Base-by-base conservation (phyloP, 2,888 invertebrate genomes). In the Cacoxenus indagator region DNA sequence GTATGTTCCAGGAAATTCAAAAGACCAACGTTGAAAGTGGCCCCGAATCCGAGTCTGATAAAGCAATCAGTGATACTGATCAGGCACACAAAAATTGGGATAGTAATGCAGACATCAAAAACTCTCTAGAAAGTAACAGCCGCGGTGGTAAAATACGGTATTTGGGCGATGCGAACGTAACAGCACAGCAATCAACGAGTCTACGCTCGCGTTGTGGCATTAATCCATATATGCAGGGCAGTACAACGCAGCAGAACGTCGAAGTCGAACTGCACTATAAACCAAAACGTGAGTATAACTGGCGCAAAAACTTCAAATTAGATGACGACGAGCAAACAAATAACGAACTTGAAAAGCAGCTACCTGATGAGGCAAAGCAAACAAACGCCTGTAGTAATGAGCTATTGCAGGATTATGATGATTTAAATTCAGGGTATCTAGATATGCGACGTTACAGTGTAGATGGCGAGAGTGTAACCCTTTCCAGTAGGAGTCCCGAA, bases 211-310 rank as follows among this genome's bases (percentile, higher is more conserved):
- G 87, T 1, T 87, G 87, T 55, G 88, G 88, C 0, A 85, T 85
- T 24, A 81, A 78, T 45, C 86, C 88, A 0, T 77, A 85, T 11
- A 68, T 85, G 5, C 82, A 83, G 37, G 73, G 72, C n/a, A 77
- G 75, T 17, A 51, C 51, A 51, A 19, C 67, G 29, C n/a, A 78
- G 14, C 43, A 65, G n/a, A 84, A 86, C 27, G 67, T 81, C 0
- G 85, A 87, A 6, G 82, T 87, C 3, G 87, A 88, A 66, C 37
- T 87, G 11, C 85, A 85, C 31, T 87, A 87, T 62, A 83, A 75
- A n/a, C 87, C 88, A 0, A 87, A 84, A 46, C 74, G 77, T n/a
- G 87, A 87, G 57, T 87, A 87, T 67, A 87, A 88, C 48, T 87
- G 87, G 87, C 81, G 87, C 4, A 87, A 87, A 64, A 87, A 87